A percentile compares a stretch with the other conserved stretches of the same genome.
Evolutionary conservation across 1,140 invertebrate species (phyloP).

Genomic region (Varroa destructor): DNA sequence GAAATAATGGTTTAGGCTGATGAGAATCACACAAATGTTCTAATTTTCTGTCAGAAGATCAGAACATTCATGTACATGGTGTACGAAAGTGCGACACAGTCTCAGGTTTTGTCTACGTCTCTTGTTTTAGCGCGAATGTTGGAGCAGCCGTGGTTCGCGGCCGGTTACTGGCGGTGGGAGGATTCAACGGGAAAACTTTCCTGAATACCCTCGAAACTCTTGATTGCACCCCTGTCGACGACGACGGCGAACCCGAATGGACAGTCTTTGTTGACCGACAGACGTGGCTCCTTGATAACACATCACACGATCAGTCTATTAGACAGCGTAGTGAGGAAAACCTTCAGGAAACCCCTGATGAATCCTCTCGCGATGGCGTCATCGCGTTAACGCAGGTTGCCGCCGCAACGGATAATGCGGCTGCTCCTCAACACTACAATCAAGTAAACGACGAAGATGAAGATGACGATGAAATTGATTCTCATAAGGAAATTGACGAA

Average conservation of each 20-base stretch:
- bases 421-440: too few relatives aligned
- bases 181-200: constrained; percentile 64
- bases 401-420: too few relatives aligned
- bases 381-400: too few relatives aligned
- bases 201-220: constrained; percentile 67
- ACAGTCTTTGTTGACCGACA: constrained; percentile 47
- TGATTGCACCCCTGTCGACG: constrained; percentile 49
- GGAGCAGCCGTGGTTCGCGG: constrained; percentile 55
- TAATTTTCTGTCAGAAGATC: too few relatives aligned
- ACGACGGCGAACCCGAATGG: constrained; percentile 48
- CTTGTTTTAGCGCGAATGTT: constrained; percentile 51
- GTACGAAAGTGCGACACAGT: too few relatives aligned
- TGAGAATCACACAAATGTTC: too few relatives aligned
- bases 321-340: neutral
- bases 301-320: neutral
- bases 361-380: too few relatives aligned
- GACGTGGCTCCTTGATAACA: neutral
- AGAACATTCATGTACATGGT: too few relatives aligned
- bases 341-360: neutral
- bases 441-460: too few relatives aligned
- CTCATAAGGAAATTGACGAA: too few relatives aligned
- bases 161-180: constrained; percentile 61
- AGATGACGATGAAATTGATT: too few relatives aligned
- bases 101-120: neutral
- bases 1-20: too few relatives aligned